phyloP scores from a whole-genome alignment of 2,888 invertebrate genomes.

The Lasioglossum figueresi region DNA sequence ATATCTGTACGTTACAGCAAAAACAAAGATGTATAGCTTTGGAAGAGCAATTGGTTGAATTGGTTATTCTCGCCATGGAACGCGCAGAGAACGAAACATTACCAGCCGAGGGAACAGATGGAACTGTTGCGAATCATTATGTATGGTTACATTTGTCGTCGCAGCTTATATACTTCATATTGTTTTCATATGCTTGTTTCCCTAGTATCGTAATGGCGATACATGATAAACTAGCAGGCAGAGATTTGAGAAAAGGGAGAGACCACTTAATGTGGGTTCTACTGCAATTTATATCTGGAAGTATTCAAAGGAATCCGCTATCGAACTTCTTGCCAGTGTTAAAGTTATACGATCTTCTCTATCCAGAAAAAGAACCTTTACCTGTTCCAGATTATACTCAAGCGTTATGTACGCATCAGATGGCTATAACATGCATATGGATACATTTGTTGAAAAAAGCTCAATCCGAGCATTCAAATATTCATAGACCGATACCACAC shows the following conservation, averaged over 20 bases:
- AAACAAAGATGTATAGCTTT: slow-evolving; percentile 94
- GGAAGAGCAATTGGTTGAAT: slow-evolving; percentile 96
- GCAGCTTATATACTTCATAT: slow-evolving; percentile 96
- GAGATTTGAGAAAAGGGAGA: slow-evolving; percentile 94
- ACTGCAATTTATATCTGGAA: slow-evolving; percentile 98
- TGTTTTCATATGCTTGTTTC: slow-evolving; percentile 97
- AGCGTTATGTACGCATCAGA: slow-evolving; percentile 93
- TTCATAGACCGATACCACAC: slow-evolving; percentile 91
- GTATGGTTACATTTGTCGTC: slow-evolving; percentile 97
- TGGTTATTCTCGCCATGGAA: slow-evolving; percentile 96
- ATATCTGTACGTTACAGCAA: slow-evolving; percentile 84
- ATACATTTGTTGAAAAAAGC: slow-evolving; percentile 97
- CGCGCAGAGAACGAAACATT: slow-evolving; percentile 90
- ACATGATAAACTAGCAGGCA: slow-evolving; percentile 92
- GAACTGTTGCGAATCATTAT: slow-evolving; percentile 89
- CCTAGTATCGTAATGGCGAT: slow-evolving; percentile 95
- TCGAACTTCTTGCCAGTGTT: slow-evolving; percentile 88
- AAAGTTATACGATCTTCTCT: slow-evolving; percentile 95
- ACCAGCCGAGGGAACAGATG: slow-evolving; percentile 86
- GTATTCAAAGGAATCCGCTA: slow-evolving; percentile 95
- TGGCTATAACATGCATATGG: slow-evolving; percentile 98
- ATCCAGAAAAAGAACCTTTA: slow-evolving; percentile 95
- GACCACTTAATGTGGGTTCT: slow-evolving; percentile 99
- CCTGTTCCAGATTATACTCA: slow-evolving; percentile 95
- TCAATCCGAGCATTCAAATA: slow-evolving; percentile 92